A percentile compares a stretch with the other conserved stretches of the same genome.
Conservation (phyloP, 2,888 invertebrate species). For the Girardia tigrina region DNA sequence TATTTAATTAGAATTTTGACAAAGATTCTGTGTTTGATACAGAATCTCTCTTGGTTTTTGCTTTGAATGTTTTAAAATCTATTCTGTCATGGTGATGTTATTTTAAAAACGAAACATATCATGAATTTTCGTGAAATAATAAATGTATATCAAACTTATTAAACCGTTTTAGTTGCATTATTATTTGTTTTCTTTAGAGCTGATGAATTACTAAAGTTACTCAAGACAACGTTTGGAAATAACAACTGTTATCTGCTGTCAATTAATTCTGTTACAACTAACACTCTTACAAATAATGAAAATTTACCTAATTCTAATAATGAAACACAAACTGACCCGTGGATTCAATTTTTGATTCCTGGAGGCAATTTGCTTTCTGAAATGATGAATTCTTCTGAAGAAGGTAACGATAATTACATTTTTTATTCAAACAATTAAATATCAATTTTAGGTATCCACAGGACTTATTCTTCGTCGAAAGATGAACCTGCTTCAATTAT, state of each 20-base stretch:
- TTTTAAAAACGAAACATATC: too few species aligned
- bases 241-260: slow-evolving; percentile 73
- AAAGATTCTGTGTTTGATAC: too few species aligned
- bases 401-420: too few species aligned
- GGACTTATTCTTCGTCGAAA: too few species aligned
- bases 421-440: too few species aligned
- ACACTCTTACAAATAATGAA: slow-evolving; percentile 21
- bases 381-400: neutral
- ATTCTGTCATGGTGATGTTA: too few species aligned
- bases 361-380: neutral
- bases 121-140: too few species aligned
- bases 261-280: slow-evolving; percentile 62
- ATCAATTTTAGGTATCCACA: too few species aligned
- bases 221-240: slow-evolving; percentile 73
- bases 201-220: neutral
- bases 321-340: slow-evolving; percentile 59
- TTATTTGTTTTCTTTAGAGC: neutral
- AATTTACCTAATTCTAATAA: slow-evolving; percentile 42
- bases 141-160: neutral
- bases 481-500: neutral
- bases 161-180: too few species aligned
- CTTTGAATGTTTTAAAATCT: too few species aligned
- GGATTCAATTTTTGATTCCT: slow-evolving; percentile 61
- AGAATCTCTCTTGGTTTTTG: too few species aligned
- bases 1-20: too few species aligned